phyloP scores from a whole-genome alignment of 2,888 invertebrate species.

The Melanostoma scalare region DNA sequence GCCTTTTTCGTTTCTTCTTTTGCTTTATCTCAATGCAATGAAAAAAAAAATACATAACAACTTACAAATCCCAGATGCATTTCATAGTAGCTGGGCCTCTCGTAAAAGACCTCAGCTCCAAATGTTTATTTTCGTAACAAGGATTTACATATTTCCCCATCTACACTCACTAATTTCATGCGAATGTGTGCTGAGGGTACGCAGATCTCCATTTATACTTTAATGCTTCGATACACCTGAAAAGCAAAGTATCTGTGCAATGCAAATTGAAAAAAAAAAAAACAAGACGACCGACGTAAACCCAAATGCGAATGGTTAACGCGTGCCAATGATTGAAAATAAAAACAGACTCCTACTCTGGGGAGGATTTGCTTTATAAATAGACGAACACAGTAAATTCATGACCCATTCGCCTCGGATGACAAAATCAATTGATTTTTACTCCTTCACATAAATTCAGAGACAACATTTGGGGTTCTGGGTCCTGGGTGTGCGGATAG shows the following conservation, averaged over 20 bases:
- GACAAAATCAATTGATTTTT: constrained; percentile 44
- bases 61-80: constrained; percentile 48
- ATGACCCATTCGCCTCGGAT: constrained; percentile 5
- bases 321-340: constrained; percentile 34
- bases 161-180: constrained; percentile 7
- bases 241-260: constrained; percentile 22
- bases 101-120: constrained; percentile 7
- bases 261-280: neutral
- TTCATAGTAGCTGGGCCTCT: neutral
- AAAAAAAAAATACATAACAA: neutral
- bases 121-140: constrained; percentile 56
- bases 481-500: neutral
- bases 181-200: neutral
- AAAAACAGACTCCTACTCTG: neutral
- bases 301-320: constrained; percentile 41
- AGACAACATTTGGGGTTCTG: no score
- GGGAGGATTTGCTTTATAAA: constrained; percentile 19
- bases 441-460: neutral
- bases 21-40: neutral
- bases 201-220: constrained; percentile 24
- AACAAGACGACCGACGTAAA: constrained; percentile 1
- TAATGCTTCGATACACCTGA: constrained; percentile 57
- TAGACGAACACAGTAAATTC: constrained; percentile 19
- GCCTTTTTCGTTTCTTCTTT: neutral
- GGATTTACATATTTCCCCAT: constrained; percentile 39